Evolutionary conservation across 2,797 vertebrate species (phyloP), one percentile per base, ranked within the genome.

Genomic region (Acrossocheilus fasciatus): DNA sequence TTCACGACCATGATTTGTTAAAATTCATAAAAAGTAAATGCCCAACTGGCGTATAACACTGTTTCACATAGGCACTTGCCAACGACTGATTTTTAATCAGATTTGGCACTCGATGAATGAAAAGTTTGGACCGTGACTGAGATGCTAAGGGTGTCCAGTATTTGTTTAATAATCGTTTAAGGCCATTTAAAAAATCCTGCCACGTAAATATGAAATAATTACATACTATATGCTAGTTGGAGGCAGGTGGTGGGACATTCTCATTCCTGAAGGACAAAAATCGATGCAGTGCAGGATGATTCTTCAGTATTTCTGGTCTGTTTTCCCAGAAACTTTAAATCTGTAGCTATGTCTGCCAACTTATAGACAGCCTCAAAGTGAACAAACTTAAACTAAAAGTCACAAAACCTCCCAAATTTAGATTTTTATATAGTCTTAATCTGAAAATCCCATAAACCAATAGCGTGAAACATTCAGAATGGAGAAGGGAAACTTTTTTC

Each of bases 391-490:
- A 50, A 17, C n/a, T 17, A 17, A 15, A 68, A 54, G 30, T 39
- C 34, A 11, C 2, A 54, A 77, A 77, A 39, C 30, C 20, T 54
- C 50, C 5, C 17, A 23, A 52, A 76, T 76, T 41, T 59, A 0
- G 4, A 62, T 79, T 64, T 62, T 62, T 17, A 79, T 64, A 64
- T 17, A 23, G 36, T 34, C 26, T 30, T 75, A 6, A 73, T 73
- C 30, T 76, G 18, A 54, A 76, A 20, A 76, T 76, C 30, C 18
- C 18, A 12, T 12, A 76, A 76, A 0, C 30, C 81, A 81, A 52
- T 68, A 66, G 69, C 20, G 39, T 45, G 45, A 81, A 50, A 68
- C 34, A 81, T 36, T 50, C 45, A 52, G 43, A 69, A 69, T 34
- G 11, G 8, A 62, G 34, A 57, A 2, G 6, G 45, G 20, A 52